Evolutionary conservation across 2,888 invertebrate species (phyloP), one percentile per base, ranked within the genome.

Genomic region (Polydrusus tereticollis): DNA sequence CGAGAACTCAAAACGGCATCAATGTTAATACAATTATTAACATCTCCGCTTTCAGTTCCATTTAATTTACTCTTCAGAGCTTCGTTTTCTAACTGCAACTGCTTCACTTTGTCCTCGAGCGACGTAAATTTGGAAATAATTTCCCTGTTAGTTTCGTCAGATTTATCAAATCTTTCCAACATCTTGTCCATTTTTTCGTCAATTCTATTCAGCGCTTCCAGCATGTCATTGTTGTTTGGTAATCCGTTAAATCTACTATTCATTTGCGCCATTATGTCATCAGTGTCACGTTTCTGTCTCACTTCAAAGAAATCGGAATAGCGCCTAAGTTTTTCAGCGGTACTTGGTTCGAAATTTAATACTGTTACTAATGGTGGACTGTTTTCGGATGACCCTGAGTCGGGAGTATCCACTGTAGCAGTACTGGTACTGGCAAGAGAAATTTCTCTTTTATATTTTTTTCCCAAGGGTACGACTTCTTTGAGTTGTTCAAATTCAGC

Each of bases 161-260:
- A n/a, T 26, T 58, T 16, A 14, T 52, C 23, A 66, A 71, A 55
- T 38, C 45, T 72, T 18, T 72, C 38, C 55, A 58, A 10, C 21
- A 72, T 14, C 12, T 57, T 68, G 21, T 72, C 67, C 45, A 71
- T 43, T 57, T 72, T 72, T 14, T 43, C 60, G 16, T 72, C 67
- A 36, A 72, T 60, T 62, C 60, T 66, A 1, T 52, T 60, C 38
- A 67, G 23, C 18, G 10, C 55, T 7, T 14, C 36, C 10, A 66
- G 8, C 1, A 70, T 47, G 1, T 52, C 50, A 16, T 16, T 36
- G 10, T 20, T 21, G 14, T 21, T 18, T 29, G 23, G 4, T 1
- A 1, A 0, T 1, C 16, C 23, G 20, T 23, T 41, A 7, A 16
- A 33, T 10, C 16, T 45, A 14, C 16, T 26, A 14, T 52, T 20